Evolutionary conservation across 2,113 vertebrate species (phyloP), one percentile per base, ranked within the genome.

Genomic region (Danio rerio): DNA sequence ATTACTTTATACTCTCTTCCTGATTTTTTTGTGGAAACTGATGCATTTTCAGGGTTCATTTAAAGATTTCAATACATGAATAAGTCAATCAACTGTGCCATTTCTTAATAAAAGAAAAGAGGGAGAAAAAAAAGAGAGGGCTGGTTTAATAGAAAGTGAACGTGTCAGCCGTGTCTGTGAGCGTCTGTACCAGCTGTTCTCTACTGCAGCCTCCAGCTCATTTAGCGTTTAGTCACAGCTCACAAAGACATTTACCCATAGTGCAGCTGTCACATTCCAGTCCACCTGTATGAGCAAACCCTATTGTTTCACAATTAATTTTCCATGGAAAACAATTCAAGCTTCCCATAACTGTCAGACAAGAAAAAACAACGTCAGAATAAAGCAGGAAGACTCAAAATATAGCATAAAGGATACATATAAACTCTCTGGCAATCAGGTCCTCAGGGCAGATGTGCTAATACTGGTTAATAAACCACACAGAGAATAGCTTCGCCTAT

Each of bases 221-320:
- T 53, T 59, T 73, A 8, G 53, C 31, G 13, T 75, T 72, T 79
- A 77, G 56, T 77, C 42, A 21, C 16, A 45, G 50, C 43, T 72
- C 40, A 77, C 59, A 55, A 52, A 77, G 65, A 85, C 68, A 83
- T 83, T 83, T 62, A 71, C 47, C 71, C 79, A 74, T 82, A 70
- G 78, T 58, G 72, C 81, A 86, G 71, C 85, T 86, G 85, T 81
- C 83, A 69, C 75, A 83, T 83, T 83, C 81, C 68, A 70, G 21
- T 62, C 75, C 53, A 40, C 21, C 53, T 69, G 15, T 40, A 75
- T 80, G 66, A 76, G 78, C 69, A 85, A 74, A 52, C 65, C 58
- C 53, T 58, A 21, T 40, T 63, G 63, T 69, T 69, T 45, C 42
- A 61, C 9, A 4, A 62, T 61, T 49, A 76, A 47, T 10, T 76